Evolutionary conservation across 2,113 vertebrate species (phyloP).

Genomic region (Aspiorhynchus laticeps): DNA sequence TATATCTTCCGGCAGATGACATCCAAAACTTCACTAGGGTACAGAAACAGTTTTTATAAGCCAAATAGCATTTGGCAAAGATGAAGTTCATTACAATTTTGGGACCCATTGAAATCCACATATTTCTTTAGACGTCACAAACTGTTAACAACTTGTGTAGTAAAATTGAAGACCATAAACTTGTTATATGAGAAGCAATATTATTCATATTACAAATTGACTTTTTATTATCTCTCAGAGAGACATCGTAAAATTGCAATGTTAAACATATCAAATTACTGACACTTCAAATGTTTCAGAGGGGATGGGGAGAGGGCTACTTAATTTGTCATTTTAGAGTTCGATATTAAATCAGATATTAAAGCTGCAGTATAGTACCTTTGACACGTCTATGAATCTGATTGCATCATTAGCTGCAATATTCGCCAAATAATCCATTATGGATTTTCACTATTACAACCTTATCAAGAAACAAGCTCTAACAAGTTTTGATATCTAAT

Average conservation of each 20-base stretch:
- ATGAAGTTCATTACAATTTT: neutral
- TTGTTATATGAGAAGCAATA: neutral
- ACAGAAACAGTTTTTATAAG: neutral
- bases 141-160: neutral
- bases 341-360: constrained; percentile 1
- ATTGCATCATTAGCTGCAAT: constrained; percentile 2
- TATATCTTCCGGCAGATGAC: neutral
- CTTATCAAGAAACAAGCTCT: constrained; percentile 6
- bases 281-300: neutral
- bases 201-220: constrained; percentile 1
- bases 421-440: neutral
- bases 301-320: neutral
- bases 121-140: neutral
- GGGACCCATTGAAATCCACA: neutral
- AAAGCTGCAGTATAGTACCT: neutral
- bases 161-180: constrained; percentile 2
- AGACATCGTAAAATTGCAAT: neutral
- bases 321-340: neutral
- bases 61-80: neutral
- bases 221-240: constrained; percentile 15
- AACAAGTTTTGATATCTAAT: neutral
- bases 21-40: neutral
- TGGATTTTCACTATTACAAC: neutral
- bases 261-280: neutral
- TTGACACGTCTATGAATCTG: neutral